Conservation (phyloP, 2,888 invertebrate species). For the Halictus quadricinctus region DNA sequence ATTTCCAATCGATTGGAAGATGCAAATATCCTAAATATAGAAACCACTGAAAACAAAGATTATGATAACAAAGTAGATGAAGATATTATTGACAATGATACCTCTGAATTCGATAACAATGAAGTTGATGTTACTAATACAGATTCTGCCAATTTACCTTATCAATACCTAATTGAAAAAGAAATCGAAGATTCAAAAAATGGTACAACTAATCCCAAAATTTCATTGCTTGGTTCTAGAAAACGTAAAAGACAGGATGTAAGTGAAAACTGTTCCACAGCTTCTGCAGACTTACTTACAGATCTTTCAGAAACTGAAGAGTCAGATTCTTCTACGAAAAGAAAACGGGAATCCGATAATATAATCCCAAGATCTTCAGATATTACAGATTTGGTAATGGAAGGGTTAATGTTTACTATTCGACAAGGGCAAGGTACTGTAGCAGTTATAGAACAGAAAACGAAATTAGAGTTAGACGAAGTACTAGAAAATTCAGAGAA, state of each 20-base stretch:
- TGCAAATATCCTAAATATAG: background rate
- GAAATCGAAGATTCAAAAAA: slow-evolving; percentile 72
- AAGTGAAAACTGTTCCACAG: background rate
- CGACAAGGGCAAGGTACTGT: slow-evolving; percentile 77
- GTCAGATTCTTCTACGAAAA: slow-evolving; percentile 22
- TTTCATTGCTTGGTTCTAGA: background rate
- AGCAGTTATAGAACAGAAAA: slow-evolving; percentile 79
- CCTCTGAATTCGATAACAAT: background rate
- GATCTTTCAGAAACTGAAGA: slow-evolving; percentile 29
- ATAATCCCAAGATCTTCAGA: slow-evolving; percentile 74
- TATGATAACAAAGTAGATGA: slow-evolving; percentile 1
- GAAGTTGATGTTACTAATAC: slow-evolving; percentile 19
- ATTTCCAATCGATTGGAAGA: background rate
- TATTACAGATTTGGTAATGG: slow-evolving; percentile 81
- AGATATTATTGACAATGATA: background rate
- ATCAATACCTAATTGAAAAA: slow-evolving; percentile 77
- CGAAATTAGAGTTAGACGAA: slow-evolving; percentile 79
- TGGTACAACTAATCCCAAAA: background rate
- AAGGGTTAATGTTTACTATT: slow-evolving; percentile 81
- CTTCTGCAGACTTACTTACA: background rate
- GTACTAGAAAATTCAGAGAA: slow-evolving; percentile 81
- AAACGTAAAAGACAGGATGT: slow-evolving; percentile 9
- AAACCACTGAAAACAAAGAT: slow-evolving; percentile 9
- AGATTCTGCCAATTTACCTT: slow-evolving; percentile 73
- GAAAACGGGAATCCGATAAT: slow-evolving; percentile 35